Conservation (phyloP, 2,797 vertebrate genomes). For the Gambelia wislizenii region DNA sequence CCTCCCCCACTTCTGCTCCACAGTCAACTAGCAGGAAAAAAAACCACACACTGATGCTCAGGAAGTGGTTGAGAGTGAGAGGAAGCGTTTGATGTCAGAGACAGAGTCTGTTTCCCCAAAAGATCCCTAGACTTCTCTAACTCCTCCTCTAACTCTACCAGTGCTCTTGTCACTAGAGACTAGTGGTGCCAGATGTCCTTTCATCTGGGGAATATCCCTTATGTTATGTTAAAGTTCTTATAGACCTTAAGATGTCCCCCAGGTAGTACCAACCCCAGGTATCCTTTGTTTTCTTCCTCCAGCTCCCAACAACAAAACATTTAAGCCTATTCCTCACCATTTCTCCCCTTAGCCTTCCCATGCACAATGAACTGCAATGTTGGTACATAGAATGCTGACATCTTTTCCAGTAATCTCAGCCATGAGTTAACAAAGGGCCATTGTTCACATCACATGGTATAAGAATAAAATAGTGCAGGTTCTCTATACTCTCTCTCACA, state of each 20-base stretch:
- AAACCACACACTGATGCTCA: slow-evolving; percentile 15
- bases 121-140: slow-evolving; percentile 6
- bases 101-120: slow-evolving; percentile 33
- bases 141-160: background rate
- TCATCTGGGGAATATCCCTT: background rate
- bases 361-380: background rate
- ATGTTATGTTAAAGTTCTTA: slow-evolving; percentile 4
- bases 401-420: background rate
- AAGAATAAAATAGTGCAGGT: background rate
- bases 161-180: background rate
- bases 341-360: background rate
- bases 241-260: background rate
- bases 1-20: background rate
- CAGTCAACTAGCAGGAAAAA: slow-evolving; percentile 20
- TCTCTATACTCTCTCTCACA: too few species aligned
- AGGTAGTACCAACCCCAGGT: background rate
- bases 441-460: background rate
- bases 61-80: slow-evolving; percentile 43
- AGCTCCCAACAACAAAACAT: background rate
- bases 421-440: background rate
- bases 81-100: slow-evolving; percentile 38
- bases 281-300: background rate
- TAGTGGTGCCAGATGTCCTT: background rate
- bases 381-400: background rate
- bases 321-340: background rate